Evolutionary conservation across 1,140 invertebrate species (phyloP), one percentile per base, ranked within the genome.

Genomic region (Orius insidiosus): DNA sequence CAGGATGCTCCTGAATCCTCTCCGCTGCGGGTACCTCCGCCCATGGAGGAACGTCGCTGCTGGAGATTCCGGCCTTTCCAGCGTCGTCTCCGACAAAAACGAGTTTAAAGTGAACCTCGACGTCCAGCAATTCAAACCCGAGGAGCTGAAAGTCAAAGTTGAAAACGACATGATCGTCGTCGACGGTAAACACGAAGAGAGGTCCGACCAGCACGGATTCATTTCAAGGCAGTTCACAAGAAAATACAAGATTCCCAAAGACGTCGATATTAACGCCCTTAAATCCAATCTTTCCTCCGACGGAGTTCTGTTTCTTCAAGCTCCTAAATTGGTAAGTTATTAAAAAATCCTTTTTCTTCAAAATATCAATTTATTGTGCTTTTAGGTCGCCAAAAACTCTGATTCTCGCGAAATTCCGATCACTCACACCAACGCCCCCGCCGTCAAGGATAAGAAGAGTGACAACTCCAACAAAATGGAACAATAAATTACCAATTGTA

Each of bases 121-220:
- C 56, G 75, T 86, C 0, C 71, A 76, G 36, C 76, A 83, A 51
- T 87, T 85, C 60, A 68, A 72, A 49, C 81, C 83, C 0, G 78
- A 86, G 45, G 83, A 89, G 58, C 68, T 88, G 30, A 74, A 67
- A 24, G 76, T 87, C 1, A 85, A 79, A 60, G 75, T 78, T 8
- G 64, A 75, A 1, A 76, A 80, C 49, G 71, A 76, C 39, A 68
- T 65, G 31, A 64, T 84, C 1, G 66, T 78, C 4, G 64, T 84
- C 10, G 68, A 74, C 57, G 78, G 71, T 0, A 78, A 77, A 55
- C 75, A 80, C 46, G 75, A 80, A 53, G 70, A 79, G 51, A 70
- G 68, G 38, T 52, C 68, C 34, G 76, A 76, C 49, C 67, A 74
- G 5, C 70, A 79, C 59, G 72, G 77, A 6, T 68, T 65, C 40